Evolutionary conservation across 64 coral and sea anemone species (phyloP).

Genomic region (Porites australiensis): DNA sequence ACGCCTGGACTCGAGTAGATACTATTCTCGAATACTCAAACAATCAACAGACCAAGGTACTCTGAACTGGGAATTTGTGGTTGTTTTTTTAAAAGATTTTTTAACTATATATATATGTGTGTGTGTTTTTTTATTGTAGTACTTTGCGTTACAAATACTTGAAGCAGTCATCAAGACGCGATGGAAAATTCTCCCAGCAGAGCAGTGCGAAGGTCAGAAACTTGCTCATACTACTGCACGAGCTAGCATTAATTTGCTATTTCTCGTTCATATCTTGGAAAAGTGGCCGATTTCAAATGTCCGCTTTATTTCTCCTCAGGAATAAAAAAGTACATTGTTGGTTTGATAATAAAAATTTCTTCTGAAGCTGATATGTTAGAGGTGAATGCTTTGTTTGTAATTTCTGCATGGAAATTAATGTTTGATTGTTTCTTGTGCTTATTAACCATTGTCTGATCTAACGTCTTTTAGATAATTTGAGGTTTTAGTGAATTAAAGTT

Average conservation of each 20-base stretch:
- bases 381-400: conserved; percentile 49
- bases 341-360: conserved; percentile 98
- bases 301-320: conserved; percentile 48
- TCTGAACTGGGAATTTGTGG: not conserved
- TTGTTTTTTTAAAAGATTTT: not conserved
- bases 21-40: conserved; percentile 96
- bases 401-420: not conserved
- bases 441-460: conserved; percentile 33
- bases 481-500: not conserved
- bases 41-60: conserved; percentile 98
- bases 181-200: conserved; percentile 96
- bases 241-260: not conserved
- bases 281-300: not conserved
- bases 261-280: not conserved
- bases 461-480: not conserved
- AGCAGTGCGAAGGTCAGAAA: conserved; percentile 91
- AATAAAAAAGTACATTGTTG: conserved; percentile 99
- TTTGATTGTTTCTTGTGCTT: conserved; percentile 9
- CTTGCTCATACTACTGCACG: not conserved
- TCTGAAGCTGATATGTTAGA: conserved; percentile 77
- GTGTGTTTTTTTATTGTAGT: conserved; percentile 63
- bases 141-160: conserved; percentile 97
- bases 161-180: conserved; percentile 97
- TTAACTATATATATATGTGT: not conserved
- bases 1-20: conserved; percentile 98